These are phyloP conservation scores for Falco berigora DNA, from an alignment of 2,797 vertebrate genomes.

Conservation along the genomic window DNA sequence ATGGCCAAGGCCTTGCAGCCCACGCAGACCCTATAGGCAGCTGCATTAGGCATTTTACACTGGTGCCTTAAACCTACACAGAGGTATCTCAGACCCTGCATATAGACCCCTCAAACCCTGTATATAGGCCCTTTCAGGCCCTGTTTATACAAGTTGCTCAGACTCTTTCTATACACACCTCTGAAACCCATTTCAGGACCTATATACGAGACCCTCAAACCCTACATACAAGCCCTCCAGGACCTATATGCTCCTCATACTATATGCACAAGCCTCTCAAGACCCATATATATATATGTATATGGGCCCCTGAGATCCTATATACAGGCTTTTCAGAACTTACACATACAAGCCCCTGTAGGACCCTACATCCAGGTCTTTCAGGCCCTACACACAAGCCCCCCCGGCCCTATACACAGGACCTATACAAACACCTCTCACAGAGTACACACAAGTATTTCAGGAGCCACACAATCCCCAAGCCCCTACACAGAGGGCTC, in stretches of 20 bases:
- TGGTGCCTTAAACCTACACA: neutral
- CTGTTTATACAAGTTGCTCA: neutral
- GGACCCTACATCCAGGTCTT: too few relatives aligned
- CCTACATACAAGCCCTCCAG: neutral
- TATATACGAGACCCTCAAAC: neutral
- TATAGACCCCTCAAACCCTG: neutral
- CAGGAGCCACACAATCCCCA: neutral
- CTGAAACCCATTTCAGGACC: neutral
- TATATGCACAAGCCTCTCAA: too few relatives aligned
- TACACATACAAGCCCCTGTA: too few relatives aligned
- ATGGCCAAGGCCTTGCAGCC: neutral
- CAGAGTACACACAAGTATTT: too few relatives aligned
- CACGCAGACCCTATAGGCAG: rapidly evolving
- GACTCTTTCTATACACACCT: too few relatives aligned
- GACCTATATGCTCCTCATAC: neutral
- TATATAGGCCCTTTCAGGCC: neutral
- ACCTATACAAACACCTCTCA: neutral
- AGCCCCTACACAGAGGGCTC: neutral
- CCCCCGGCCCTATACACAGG: too few relatives aligned
- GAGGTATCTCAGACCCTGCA: neutral
- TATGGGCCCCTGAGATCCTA: rapidly evolving
- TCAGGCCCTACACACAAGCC: rapidly evolving
- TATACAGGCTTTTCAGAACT: neutral
- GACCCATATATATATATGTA: neutral
- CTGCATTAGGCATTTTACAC: neutral